Evolutionary conservation across 2,113 vertebrate genomes (phyloP).

Genomic region (Sylvia atricapilla): DNA sequence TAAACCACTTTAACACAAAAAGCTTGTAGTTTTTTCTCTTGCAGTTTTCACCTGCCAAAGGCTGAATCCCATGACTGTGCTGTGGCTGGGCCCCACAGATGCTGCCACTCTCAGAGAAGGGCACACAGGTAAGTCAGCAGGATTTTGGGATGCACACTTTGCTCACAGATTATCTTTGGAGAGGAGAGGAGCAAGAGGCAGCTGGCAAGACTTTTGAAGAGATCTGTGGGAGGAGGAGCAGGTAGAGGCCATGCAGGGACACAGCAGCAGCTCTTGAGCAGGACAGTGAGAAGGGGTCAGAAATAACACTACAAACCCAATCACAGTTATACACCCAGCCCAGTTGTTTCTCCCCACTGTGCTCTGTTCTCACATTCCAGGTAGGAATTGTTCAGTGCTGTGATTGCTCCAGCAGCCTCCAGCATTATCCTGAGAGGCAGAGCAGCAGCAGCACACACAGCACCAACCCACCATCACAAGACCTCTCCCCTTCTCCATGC

Average conservation of each 20-base stretch:
- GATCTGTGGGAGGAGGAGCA: background rate
- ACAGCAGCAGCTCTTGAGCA: background rate
- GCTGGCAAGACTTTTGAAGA: background rate
- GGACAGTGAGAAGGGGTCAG: background rate
- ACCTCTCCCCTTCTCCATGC: background rate
- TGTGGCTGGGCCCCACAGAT: background rate
- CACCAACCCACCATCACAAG: accelerated
- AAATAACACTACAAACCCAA: background rate
- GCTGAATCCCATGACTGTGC: background rate
- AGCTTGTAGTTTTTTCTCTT: background rate
- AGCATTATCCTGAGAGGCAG: background rate
- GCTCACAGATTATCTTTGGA: background rate
- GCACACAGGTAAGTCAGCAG: accelerated
- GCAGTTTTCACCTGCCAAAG: background rate
- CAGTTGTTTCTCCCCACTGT: accelerated
- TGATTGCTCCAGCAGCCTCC: background rate
- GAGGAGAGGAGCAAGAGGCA: background rate
- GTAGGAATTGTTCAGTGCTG: background rate
- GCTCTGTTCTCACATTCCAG: background rate
- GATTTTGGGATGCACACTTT: background rate
- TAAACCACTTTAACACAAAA: background rate
- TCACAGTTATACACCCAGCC: background rate
- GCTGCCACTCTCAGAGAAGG: background rate
- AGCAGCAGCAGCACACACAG: background rate
- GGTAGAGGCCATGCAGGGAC: background rate